A percentile compares a stretch with the other conserved stretches of the same genome.
phyloP scores from a whole-genome alignment of 2,888 invertebrate genomes.

The Ypsolopha scabrella region DNA sequence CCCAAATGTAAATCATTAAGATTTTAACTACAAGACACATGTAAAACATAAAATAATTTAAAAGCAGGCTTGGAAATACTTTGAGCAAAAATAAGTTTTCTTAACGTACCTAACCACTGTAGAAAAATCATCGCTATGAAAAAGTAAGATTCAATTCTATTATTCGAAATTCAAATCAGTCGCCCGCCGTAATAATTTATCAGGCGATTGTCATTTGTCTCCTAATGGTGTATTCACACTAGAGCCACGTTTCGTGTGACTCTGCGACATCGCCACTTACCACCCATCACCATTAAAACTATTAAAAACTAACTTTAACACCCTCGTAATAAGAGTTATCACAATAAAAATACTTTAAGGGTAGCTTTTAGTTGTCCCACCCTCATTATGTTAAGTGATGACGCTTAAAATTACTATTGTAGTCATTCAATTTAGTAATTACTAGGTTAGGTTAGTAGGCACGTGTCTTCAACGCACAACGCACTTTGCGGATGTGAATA shows the following conservation, averaged over 20 bases:
- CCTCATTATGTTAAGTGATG: constrained; percentile 66
- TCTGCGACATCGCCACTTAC: constrained; percentile 55
- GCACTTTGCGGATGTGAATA: neutral
- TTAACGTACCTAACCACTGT: too few species aligned
- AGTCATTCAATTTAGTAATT: constrained; percentile 65
- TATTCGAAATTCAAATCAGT: constrained; percentile 38
- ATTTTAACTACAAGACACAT: neutral
- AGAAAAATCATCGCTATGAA: neutral
- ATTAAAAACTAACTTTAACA: neutral
- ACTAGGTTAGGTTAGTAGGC: constrained; percentile 32
- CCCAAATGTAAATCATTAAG: too few species aligned
- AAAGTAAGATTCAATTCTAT: constrained; percentile 7
- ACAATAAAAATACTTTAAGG: constrained; percentile 1
- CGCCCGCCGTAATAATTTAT: constrained; percentile 27
- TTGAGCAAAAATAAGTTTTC: too few species aligned
- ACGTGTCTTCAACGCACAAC: constrained; percentile 19
- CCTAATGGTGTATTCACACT: constrained; percentile 49
- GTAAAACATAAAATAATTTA: neutral
- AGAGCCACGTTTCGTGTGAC: constrained; percentile 16
- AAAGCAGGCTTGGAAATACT: neutral
- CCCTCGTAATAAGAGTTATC: neutral
- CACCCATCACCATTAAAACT: neutral
- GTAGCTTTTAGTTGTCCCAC: constrained; percentile 41
- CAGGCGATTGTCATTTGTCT: constrained; percentile 2
- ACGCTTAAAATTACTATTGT: constrained; percentile 61